These are phyloP conservation scores for Myotis brandtii DNA, from an alignment of 2,113 vertebrate genomes.

Conservation along the genomic window DNA sequence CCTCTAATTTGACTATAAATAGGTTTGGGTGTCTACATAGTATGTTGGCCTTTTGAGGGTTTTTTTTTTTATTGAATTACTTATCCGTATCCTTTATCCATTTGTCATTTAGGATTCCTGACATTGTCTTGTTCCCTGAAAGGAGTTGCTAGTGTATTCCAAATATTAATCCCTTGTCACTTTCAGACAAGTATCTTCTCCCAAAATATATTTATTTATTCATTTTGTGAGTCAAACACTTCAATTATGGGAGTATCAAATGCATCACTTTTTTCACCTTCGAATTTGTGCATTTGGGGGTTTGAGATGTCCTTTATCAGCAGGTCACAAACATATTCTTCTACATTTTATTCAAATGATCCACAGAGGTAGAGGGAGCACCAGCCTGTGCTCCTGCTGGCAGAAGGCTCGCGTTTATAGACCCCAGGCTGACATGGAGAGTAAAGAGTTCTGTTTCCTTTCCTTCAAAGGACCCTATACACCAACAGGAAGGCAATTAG, in stretches of 20 bases:
- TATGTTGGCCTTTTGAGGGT: neutral
- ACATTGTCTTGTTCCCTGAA: slow-evolving; percentile 16
- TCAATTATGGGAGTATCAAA: slow-evolving; percentile 29
- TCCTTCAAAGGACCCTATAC: slow-evolving; percentile 58
- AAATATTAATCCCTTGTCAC: neutral
- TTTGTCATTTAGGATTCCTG: neutral
- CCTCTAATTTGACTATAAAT: neutral
- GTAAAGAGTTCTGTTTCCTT: slow-evolving; percentile 71
- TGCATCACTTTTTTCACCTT: neutral
- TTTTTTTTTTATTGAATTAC: neutral
- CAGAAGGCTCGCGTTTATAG: slow-evolving; percentile 68
- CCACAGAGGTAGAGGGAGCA: neutral
- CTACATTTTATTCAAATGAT: neutral
- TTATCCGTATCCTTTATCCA: neutral
- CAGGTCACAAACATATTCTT: neutral
- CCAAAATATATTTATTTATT: neutral
- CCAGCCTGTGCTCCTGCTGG: neutral
- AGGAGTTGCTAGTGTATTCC: neutral
- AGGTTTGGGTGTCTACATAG: neutral
- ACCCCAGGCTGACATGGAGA: slow-evolving; percentile 62
- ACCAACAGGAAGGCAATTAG: slow-evolving; percentile 81
- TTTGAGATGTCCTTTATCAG: neutral
- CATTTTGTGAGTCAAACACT: neutral
- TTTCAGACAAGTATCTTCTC: slow-evolving; percentile 32
- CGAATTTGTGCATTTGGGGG: neutral